Evolutionary conservation across 2,888 invertebrate species (phyloP).

Genomic region (Hirtodrosophila alboralis): DNA sequence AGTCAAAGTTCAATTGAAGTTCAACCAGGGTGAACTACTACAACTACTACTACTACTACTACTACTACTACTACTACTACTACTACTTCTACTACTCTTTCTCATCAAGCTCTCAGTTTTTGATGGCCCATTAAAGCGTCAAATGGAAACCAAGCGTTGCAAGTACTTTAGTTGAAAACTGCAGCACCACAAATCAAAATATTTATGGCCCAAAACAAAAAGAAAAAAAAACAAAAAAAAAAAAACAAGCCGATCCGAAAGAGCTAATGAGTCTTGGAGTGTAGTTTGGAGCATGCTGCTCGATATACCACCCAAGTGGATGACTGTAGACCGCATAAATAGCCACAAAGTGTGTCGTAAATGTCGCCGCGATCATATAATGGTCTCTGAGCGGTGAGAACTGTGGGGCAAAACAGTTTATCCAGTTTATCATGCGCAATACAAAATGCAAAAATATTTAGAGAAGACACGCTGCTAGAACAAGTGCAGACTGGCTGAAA

Average conservation of each 20-base stretch:
- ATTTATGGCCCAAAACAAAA: slow-evolving; percentile 60
- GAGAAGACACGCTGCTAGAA: slow-evolving; percentile 60
- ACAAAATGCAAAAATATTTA: slow-evolving; percentile 69
- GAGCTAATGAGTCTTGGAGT: slow-evolving; percentile 64
- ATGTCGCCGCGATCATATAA: slow-evolving; percentile 76
- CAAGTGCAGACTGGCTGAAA: slow-evolving; percentile 68
- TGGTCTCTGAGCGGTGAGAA: slow-evolving; percentile 32
- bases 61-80: slow-evolving; percentile 8
- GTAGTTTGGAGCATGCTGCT: slow-evolving; percentile 49
- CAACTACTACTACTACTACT: neutral
- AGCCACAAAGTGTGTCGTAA: slow-evolving; percentile 80
- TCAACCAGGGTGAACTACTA: slow-evolving; percentile 30
- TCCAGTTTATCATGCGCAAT: slow-evolving; percentile 57
- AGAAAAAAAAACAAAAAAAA: slow-evolving; percentile 1
- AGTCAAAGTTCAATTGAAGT: slow-evolving; percentile 71
- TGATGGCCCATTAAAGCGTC: slow-evolving; percentile 66
- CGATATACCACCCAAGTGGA: slow-evolving; percentile 76
- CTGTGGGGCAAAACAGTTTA: slow-evolving; percentile 13
- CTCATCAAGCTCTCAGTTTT: slow-evolving; percentile 25
- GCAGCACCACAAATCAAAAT: slow-evolving; percentile 71
- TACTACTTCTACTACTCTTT: too few relatives aligned
- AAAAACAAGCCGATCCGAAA: too few relatives aligned
- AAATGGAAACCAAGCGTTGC: slow-evolving; percentile 48
- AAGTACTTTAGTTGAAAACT: slow-evolving; percentile 61
- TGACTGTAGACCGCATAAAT: slow-evolving; percentile 63